Evolutionary conservation across 2,113 vertebrate genomes (phyloP).

Genomic region (Otolemur garnettii): DNA sequence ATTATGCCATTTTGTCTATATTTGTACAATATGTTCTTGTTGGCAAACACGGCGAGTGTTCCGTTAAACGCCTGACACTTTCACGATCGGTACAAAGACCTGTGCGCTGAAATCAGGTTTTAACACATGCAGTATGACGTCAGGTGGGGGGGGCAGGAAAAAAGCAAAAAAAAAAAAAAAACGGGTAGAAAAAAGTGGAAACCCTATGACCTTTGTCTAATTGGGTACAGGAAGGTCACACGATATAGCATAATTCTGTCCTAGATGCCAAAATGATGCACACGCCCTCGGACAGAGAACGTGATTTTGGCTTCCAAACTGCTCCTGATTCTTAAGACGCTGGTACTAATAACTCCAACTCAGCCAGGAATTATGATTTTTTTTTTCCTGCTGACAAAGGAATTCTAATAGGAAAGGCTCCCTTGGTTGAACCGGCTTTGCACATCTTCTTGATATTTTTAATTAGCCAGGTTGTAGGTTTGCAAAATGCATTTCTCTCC

Average conservation of each 20-base stretch:
- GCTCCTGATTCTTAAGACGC: background rate
- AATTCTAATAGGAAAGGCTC: background rate
- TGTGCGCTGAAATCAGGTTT: rapidly evolving
- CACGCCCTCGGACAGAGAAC: rapidly evolving
- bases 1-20: background rate
- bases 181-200: too few species aligned
- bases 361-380: background rate
- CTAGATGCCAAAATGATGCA: background rate
- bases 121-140: background rate
- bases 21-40: background rate
- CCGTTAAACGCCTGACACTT: background rate
- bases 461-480: background rate
- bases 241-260: too few species aligned
- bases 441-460: background rate
- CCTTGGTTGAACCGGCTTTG: background rate
- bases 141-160: rapidly evolving
- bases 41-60: rapidly evolving
- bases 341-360: background rate
- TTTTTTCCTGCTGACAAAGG: background rate
- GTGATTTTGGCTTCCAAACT: too few species aligned
- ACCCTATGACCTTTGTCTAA: rapidly evolving
- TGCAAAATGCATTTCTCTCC: background rate
- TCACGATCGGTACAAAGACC: rapidly evolving
- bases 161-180: too few species aligned
- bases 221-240: background rate